A percentile compares a stretch with the other conserved stretches of the same genome.
These are phyloP conservation scores for Tachuris rubrigastra DNA, from an alignment of 2,113 vertebrate species.

Conservation along the genomic window DNA sequence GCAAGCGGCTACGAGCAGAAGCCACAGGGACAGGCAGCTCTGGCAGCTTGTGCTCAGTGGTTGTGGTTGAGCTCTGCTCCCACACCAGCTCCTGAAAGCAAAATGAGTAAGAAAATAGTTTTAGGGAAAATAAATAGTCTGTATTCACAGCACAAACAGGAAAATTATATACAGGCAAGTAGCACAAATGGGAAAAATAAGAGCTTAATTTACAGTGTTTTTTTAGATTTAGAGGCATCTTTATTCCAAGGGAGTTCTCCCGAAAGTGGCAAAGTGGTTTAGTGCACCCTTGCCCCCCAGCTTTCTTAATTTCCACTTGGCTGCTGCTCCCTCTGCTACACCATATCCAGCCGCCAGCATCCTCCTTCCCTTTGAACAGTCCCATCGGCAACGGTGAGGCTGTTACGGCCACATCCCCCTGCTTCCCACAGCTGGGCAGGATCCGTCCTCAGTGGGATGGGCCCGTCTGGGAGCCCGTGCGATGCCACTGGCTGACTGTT, in stretches of 20 bases:
- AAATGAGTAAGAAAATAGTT: not conserved
- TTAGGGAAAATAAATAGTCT: not conserved
- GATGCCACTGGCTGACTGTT: accelerated
- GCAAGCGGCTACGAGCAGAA: not conserved
- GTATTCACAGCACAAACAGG: not conserved
- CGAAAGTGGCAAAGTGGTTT: accelerated
- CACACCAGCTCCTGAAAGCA: not conserved
- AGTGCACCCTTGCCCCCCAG: not conserved
- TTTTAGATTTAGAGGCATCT: not conserved
- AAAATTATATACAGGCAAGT: not conserved
- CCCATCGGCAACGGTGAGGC: accelerated
- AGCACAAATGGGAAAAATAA: not conserved
- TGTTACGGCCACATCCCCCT: accelerated
- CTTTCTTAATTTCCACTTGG: not conserved
- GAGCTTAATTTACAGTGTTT: not conserved
- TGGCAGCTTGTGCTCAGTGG: accelerated
- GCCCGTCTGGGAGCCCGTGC: accelerated
- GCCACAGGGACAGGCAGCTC: accelerated
- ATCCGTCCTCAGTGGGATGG: accelerated
- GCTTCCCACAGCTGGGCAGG: not conserved
- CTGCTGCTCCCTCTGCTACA: not conserved
- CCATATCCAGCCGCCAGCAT: not conserved
- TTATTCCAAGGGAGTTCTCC: not conserved
- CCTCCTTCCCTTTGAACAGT: not conserved
- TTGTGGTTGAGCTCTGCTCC: not conserved